Evolutionary conservation across 2,797 vertebrate species (phyloP).

Genomic region (Periparus ater): DNA sequence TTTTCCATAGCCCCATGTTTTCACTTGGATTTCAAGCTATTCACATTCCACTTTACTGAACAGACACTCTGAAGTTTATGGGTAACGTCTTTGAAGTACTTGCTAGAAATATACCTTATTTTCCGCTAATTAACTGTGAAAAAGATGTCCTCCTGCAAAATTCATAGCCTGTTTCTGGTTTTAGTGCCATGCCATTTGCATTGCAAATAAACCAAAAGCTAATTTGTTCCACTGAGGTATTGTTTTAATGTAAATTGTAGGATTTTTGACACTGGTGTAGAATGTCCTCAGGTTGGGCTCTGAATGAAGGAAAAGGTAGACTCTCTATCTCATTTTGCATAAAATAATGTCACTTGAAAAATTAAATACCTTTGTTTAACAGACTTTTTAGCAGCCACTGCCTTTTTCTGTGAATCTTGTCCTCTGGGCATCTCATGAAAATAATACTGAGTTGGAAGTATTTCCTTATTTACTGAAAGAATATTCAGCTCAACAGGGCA

Average conservation of each 20-base stretch:
- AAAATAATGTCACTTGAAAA: background rate
- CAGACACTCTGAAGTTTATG: background rate
- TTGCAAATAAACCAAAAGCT: background rate
- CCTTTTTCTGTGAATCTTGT: background rate
- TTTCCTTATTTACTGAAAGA: background rate
- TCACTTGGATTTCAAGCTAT: background rate
- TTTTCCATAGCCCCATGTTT: conserved; percentile 12
- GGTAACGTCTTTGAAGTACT: background rate
- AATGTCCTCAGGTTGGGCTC: background rate
- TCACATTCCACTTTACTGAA: conserved; percentile 23
- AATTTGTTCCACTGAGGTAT: background rate
- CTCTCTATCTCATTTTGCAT: background rate
- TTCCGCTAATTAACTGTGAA: background rate
- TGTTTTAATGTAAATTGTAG: background rate
- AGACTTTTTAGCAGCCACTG: background rate
- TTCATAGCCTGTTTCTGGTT: background rate
- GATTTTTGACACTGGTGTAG: background rate
- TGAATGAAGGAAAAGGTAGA: background rate
- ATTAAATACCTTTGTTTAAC: background rate
- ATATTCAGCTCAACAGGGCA: background rate
- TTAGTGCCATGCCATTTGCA: background rate
- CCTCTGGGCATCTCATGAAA: background rate
- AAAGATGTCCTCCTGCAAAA: background rate
- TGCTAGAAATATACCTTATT: conserved; percentile 1
- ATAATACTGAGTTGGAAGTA: background rate